Percentiles rank a stretch among this genome's conserved stretches.
phyloP scores from a whole-genome alignment of 2,797 vertebrate genomes.

The Sebastes iracundus region DNA sequence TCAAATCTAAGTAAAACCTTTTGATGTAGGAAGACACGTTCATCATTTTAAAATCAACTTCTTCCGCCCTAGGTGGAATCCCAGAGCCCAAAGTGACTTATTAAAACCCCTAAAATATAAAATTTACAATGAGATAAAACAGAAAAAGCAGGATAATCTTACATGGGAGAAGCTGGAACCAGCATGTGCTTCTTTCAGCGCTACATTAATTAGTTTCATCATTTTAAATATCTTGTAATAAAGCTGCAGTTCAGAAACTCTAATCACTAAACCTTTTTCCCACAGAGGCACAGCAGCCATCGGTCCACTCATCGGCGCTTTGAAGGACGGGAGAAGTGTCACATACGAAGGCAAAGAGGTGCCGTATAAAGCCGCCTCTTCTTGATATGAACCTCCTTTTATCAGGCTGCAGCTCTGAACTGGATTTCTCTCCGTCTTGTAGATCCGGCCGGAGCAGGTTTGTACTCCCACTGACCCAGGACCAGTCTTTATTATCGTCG shows the following conservation, averaged over 20 bases:
- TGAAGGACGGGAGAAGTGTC: constrained; percentile 88
- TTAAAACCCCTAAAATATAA: accelerated
- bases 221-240: not conserved
- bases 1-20: too few relatives aligned
- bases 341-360: constrained; percentile 91
- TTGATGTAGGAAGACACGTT: too few relatives aligned
- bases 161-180: not conserved
- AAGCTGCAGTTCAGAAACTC: not conserved
- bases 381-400: accelerated
- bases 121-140: not conserved
- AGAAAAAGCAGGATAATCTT: not conserved
- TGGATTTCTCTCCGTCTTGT: not conserved
- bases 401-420: not conserved
- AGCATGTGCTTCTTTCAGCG: not conserved
- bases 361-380: not conserved
- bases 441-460: constrained; percentile 92
- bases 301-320: constrained; percentile 86
- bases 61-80: not conserved
- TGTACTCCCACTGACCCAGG: constrained; percentile 90
- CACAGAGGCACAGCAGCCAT: constrained; percentile 91
- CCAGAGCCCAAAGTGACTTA: not conserved
- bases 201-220: not conserved
- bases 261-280: not conserved
- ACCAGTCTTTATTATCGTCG: constrained; percentile 86
- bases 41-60: not conserved